Percentiles rank a stretch among this genome's conserved stretches.
Conservation (phyloP, 2,888 invertebrate genomes). For the Platycheirus albimanus region DNA sequence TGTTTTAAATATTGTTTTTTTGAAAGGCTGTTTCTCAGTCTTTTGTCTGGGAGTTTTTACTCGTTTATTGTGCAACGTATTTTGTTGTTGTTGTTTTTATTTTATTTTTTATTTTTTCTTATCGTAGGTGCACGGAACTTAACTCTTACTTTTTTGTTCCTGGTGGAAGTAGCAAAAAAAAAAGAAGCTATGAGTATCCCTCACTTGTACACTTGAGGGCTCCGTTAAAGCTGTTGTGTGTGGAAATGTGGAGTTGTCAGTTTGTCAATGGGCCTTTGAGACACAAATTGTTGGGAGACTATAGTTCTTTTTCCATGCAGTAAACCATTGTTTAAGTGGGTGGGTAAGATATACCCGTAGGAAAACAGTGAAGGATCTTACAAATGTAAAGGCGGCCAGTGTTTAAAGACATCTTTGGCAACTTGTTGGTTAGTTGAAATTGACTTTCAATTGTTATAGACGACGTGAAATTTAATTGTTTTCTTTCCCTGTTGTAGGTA, state of each 20-base stretch:
- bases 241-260: slow-evolving; percentile 27
- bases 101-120: neutral
- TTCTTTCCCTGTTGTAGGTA: too few species aligned
- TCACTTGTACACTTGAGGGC: slow-evolving; percentile 28
- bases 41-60: slow-evolving; percentile 7
- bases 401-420: neutral
- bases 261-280: slow-evolving; percentile 31
- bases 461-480: neutral
- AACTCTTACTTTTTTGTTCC: slow-evolving; percentile 2
- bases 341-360: too few species aligned
- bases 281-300: neutral
- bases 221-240: slow-evolving; percentile 39
- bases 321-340: neutral
- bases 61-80: slow-evolving; percentile 29
- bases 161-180: neutral
- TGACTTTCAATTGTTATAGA: too few species aligned
- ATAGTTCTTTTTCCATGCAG: neutral
- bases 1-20: slow-evolving; percentile 46
- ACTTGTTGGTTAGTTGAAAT: neutral
- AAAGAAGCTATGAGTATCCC: slow-evolving; percentile 7
- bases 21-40: slow-evolving; percentile 12
- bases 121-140: slow-evolving; percentile 36
- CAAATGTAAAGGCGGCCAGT: neutral
- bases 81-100: slow-evolving; percentile 18
- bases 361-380: neutral